Base-by-base conservation (phyloP, 2,888 invertebrate genomes). In the Drosophila hamatofila region DNA sequence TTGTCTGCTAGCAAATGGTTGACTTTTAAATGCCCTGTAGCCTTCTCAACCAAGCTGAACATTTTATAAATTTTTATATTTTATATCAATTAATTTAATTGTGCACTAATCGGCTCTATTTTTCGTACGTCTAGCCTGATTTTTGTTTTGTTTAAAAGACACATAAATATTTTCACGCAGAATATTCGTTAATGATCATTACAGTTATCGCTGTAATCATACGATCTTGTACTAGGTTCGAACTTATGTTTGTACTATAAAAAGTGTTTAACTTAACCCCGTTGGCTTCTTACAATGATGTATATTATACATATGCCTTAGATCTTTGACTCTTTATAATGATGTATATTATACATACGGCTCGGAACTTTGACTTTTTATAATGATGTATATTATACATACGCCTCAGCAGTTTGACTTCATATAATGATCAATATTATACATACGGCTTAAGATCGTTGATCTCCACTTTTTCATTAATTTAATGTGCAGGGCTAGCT, bases 401-500 rank as follows among this genome's bases (percentile, higher is more conserved):
- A 52, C 52, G 23, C 16, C 23, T 16, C 16, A 6, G 23, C 9
- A 23, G 9, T 25, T 23, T 52, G 52, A 37, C 52, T 37, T 11
- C 11, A n/a, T 37, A 52, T 37, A 52, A 52, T 57, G 52, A 52
- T 52, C 18, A 21, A 52, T 52, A 52, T 52, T 54, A 54, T 54
- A 54, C 54, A 54, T 54, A 54, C 54, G 23, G 11, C 18, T 39
- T 42, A 49, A 52, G 44, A 58, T 70, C 27, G 16, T 33, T 11
- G 37, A 37, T 54, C 18, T 56, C 18, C 48, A 49, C 48, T 49
- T 30, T 49, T 49, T 12, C 48, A 49, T 30, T 27, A 49, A 30
- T 30, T 48, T 48, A 51, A 58, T 87, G 63, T 58, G 66, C 48
- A 12, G n/a, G 12, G 30, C 49, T 49, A 67, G 54, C 61, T 71